Conservation (phyloP, 2,113 vertebrate species). For the Myrmecophaga tridactyla region DNA sequence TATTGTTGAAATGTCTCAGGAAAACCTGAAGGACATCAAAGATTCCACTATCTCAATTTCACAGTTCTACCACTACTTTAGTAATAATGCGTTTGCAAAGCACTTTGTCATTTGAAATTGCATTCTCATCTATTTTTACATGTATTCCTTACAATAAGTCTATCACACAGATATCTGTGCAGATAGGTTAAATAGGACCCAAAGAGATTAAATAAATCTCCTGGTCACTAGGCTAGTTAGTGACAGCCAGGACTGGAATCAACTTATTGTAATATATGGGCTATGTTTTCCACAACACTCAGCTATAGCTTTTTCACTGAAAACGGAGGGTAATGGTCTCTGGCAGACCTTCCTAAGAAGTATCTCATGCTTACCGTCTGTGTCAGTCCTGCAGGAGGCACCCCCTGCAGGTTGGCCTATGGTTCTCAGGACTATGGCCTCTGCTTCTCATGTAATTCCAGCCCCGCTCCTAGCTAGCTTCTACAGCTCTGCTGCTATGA, state of each 20-base stretch:
- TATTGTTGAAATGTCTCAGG: background rate
- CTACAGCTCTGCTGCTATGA: fast-evolving
- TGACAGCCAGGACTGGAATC: background rate
- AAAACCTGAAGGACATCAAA: background rate
- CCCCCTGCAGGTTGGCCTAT: background rate
- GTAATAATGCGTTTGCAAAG: background rate
- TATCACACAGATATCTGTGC: too few relatives aligned
- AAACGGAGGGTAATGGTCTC: background rate
- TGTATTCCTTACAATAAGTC: background rate
- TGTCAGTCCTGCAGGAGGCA: background rate
- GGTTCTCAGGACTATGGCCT: background rate
- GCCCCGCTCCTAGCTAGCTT: background rate
- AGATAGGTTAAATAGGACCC: background rate
- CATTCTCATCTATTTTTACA: background rate
- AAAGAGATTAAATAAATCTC: background rate
- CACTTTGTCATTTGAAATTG: background rate
- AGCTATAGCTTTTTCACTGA: background rate
- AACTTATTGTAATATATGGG: background rate
- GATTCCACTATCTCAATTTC: background rate
- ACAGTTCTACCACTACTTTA: background rate
- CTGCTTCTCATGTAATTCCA: background rate
- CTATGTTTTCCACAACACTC: background rate
- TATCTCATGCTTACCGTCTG: background rate
- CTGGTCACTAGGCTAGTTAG: background rate
- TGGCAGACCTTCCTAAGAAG: background rate